These are phyloP conservation scores for Arizona elegans DNA, from an alignment of 2,113 vertebrate species.

Conservation along the genomic window DNA sequence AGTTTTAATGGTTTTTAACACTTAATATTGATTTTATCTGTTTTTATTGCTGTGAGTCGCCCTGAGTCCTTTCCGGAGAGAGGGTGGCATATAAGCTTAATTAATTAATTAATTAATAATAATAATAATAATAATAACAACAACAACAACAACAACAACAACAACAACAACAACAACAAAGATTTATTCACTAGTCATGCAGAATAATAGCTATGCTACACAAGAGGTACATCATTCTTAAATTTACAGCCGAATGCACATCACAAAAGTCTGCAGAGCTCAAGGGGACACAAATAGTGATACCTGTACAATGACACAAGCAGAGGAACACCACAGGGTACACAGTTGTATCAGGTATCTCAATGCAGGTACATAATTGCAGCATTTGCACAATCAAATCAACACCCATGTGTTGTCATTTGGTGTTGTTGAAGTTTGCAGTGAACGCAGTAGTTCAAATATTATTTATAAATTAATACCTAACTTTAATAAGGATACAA, in stretches of 20 bases:
- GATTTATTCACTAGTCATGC: neutral
- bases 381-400: neutral
- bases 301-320: neutral
- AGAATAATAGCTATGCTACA: neutral
- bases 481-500: neutral
- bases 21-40: no score
- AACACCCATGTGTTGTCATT: neutral
- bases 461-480: neutral
- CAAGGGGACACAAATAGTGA: neutral
- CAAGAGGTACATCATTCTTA: neutral
- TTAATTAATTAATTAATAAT: no score
- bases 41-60: no score
- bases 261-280: neutral
- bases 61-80: no score
- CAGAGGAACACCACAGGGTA: neutral
- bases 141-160: rapidly evolving
- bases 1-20: no score
- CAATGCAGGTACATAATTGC: neutral
- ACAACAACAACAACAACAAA: neutral
- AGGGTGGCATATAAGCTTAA: no score
- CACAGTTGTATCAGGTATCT: neutral
- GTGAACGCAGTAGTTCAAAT: neutral
- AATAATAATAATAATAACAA: no score
- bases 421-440: neutral
- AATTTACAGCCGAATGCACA: neutral